Evolutionary conservation across 2,888 invertebrate species (phyloP), one percentile per base, ranked within the genome.

Genomic region (Heliconius charithonia): DNA sequence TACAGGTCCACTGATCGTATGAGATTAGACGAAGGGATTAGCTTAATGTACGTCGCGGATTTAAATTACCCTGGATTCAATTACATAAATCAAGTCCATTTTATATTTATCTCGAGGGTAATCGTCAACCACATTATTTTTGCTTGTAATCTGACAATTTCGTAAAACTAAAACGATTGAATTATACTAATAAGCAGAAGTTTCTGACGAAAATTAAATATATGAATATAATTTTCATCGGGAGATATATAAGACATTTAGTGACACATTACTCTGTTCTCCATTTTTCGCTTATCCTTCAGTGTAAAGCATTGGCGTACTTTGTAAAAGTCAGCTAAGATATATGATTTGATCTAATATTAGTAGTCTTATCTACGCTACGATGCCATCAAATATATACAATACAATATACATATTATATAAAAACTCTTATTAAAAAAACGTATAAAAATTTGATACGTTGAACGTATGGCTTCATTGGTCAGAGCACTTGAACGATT

Each of bases 21-120:
- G 89, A 90, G 90, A 93, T 94, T 92, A 91, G 90, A 87, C 89
- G 85, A 80, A 86, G 90, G 91, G 93, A 93, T 94, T 92, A 92
- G 89, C 87, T 89, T 92, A 92, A 93, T 90, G 89, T 87, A 88
- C 85, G 86, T 85, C 85, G 85, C 85, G 85, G 86, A 89, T 89
- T 89, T 87, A 87, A 89, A 91, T 91, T 80, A 77, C 81, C 78
- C 80, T 78, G 63, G 76, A 80, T 81, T 78, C 76, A 78, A 75
- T 80, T 77, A 82, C 80, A 83, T 82, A 83, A 80, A 81, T 80
- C 78, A 81, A 66, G 66, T 37, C 62, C 75, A 77, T 67, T 79
- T 73, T 69, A 77, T 69, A 79, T 75, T 79, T 63, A 69, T 70
- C 29, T 76, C 29, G 41, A 16, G 32, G 32, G 51, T 29, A 51